Conservation (phyloP, 2,888 invertebrate species). For the Marronus borbonicus region DNA sequence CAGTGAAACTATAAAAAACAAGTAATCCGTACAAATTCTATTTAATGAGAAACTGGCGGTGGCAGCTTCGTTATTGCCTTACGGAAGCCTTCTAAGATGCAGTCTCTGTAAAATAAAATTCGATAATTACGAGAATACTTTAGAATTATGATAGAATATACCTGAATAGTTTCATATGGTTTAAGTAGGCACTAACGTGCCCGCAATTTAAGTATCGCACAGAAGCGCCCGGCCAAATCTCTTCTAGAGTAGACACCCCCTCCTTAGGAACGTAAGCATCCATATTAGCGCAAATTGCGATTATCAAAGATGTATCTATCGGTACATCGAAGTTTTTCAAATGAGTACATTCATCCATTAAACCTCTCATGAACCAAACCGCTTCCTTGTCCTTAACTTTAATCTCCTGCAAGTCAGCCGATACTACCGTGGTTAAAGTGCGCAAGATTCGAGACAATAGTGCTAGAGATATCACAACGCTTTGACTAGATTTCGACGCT, state of each 20-base stretch:
- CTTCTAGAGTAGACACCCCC: constrained; percentile 85
- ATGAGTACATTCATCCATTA: constrained; percentile 99
- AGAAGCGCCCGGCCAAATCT: constrained; percentile 95
- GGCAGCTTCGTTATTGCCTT: constrained; percentile 73
- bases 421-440: constrained; percentile 61
- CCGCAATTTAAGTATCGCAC: constrained; percentile 91
- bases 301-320: constrained; percentile 90
- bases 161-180: constrained; percentile 92
- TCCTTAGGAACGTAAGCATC: constrained; percentile 94
- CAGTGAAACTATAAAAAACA: neutral
- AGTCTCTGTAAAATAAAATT: constrained; percentile 74
- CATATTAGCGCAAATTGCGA: constrained; percentile 90
- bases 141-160: constrained; percentile 65
- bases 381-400: constrained; percentile 86
- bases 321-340: constrained; percentile 92
- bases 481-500: constrained; percentile 46
- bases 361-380: constrained; percentile 94
- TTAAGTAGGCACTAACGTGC: constrained; percentile 91
- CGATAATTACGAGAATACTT: neutral
- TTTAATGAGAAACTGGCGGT: constrained; percentile 55
- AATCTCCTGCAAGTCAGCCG: constrained; percentile 73
- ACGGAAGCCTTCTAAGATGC: constrained; percentile 84
- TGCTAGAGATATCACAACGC: constrained; percentile 53
- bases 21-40: neutral
- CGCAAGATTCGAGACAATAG: constrained; percentile 28